Conservation (phyloP, 2,113 vertebrate species). For the Tricholaema leucomelas region DNA sequence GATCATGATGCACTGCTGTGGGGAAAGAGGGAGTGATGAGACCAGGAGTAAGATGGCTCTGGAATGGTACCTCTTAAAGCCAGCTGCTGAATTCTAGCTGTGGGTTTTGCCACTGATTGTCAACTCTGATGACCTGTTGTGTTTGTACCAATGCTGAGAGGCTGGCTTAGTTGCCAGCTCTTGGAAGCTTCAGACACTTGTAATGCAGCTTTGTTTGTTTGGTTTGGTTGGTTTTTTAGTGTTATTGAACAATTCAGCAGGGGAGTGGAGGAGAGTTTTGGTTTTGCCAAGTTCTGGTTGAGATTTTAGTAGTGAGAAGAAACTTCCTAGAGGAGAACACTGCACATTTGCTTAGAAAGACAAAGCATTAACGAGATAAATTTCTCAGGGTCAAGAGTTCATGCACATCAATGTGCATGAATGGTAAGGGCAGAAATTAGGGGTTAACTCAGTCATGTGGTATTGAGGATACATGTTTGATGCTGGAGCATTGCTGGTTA, state of each 20-base stretch:
- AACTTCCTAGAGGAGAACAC: conserved; percentile 20
- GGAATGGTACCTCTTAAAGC: neutral
- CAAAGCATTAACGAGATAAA: conserved; percentile 21
- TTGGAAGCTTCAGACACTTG: neutral
- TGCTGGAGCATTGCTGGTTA: conserved; percentile 57
- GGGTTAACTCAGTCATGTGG: conserved; percentile 67
- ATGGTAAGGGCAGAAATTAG: conserved; percentile 70
- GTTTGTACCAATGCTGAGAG: neutral
- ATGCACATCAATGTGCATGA: conserved; percentile 71
- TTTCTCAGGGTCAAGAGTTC: conserved; percentile 40
- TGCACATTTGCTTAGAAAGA: conserved; percentile 9
- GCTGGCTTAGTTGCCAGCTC: neutral
- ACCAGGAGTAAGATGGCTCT: neutral
- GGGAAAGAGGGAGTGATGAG: neutral
- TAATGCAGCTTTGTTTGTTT: neutral
- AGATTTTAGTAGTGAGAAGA: neutral
- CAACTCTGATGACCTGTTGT: neutral
- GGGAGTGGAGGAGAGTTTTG: neutral
- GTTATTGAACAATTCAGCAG: neutral
- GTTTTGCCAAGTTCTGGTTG: neutral
- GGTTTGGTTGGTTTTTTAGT: neutral
- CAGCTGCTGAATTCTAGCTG: neutral
- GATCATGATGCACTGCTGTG: rapidly evolving
- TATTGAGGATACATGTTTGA: conserved; percentile 69
- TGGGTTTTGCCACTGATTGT: conserved; percentile 25